Percentiles rank a stretch among this genome's conserved stretches.
Conservation (phyloP, 2,113 vertebrate genomes). For the Typhlomys cinereus region DNA sequence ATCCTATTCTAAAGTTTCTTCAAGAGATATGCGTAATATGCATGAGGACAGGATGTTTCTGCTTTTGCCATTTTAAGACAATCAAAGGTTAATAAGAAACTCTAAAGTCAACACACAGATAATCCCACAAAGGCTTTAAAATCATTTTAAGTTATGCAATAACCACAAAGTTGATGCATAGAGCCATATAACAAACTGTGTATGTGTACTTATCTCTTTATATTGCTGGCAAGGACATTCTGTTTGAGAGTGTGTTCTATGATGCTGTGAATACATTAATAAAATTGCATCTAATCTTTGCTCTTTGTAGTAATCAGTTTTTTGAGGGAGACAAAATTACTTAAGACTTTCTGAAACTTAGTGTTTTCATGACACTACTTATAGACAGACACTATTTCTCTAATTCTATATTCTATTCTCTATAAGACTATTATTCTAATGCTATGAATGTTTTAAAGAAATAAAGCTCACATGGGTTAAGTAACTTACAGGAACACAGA, state of each 20-base stretch:
- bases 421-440: not conserved
- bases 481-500: not conserved
- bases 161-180: not conserved
- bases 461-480: not conserved
- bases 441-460: not conserved
- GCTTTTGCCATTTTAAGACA: not conserved
- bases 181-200: not conserved
- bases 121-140: not conserved
- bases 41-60: not conserved
- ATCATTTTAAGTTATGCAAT: not conserved
- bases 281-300: not conserved
- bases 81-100: constrained; percentile 14
- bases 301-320: not conserved
- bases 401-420: no score
- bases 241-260: not conserved
- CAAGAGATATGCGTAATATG: not conserved
- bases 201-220: not conserved
- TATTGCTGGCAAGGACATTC: not conserved
- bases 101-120: not conserved
- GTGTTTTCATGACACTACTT: not conserved
- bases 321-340: not conserved
- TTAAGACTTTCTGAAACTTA: not conserved
- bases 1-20: not conserved
- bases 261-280: not conserved
- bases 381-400: not conserved